phyloP scores from a whole-genome alignment of 2,888 invertebrate genomes.

The Meghimatium bilineatum region DNA sequence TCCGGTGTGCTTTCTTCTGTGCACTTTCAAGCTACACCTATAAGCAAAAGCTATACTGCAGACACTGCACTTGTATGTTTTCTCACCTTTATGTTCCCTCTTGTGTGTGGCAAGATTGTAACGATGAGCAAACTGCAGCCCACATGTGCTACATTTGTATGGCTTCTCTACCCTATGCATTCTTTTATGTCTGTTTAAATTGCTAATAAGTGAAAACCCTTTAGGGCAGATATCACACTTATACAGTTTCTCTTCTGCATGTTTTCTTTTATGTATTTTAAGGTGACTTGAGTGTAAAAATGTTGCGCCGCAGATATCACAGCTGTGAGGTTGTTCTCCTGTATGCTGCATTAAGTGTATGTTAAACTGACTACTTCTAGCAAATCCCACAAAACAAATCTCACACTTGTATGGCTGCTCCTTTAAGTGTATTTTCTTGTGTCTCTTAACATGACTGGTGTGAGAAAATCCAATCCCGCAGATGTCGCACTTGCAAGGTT shows the following conservation, averaged over 20 bases:
- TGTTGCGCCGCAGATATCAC: conserved; percentile 3
- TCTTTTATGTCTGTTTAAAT: not conserved
- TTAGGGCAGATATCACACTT: not conserved
- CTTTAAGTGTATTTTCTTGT: conserved; percentile 1
- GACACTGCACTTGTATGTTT: not conserved
- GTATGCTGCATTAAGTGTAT: not conserved
- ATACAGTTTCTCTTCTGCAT: not conserved
- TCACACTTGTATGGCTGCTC: conserved; percentile 3
- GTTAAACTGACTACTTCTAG: not conserved
- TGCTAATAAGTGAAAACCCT: not conserved
- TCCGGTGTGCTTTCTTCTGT: conserved; percentile 10
- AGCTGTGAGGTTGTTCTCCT: not conserved
- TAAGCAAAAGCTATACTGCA: not conserved
- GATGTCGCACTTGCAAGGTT: conserved; percentile 8
- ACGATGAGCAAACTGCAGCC: not conserved
- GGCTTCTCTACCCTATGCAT: conserved; percentile 1
- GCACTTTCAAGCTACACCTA: not conserved
- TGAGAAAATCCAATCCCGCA: conserved; percentile 2
- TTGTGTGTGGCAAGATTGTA: not conserved
- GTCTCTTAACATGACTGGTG: not conserved
- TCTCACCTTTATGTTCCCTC: conserved; percentile 1
- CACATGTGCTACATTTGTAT: not conserved
- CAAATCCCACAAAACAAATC: not conserved
- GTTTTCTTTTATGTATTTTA: not conserved
- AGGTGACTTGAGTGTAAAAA: not conserved